These are phyloP conservation scores for Trachelus iudaicus DNA, from an alignment of 2,888 invertebrate genomes.

Conservation along the genomic window DNA sequence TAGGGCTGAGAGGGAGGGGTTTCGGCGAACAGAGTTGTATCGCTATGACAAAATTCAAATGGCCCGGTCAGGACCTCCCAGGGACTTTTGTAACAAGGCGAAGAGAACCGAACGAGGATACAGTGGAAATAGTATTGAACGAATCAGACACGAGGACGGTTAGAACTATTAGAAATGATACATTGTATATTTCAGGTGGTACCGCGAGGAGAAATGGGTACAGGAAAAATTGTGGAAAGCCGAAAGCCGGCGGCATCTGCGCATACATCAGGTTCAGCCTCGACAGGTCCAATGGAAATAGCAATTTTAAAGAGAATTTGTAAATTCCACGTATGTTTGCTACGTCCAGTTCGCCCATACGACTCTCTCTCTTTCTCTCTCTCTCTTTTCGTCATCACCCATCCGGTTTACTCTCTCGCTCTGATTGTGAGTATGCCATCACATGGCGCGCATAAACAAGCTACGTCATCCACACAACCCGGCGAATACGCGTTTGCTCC, in stretches of 20 bases:
- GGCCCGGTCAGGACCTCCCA: background rate
- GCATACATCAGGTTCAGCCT: constrained; percentile 42
- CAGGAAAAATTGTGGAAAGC: constrained; percentile 15
- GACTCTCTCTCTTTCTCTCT: background rate
- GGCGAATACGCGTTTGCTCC: constrained; percentile 47
- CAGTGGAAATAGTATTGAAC: background rate
- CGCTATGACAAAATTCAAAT: constrained; percentile 11
- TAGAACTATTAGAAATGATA: background rate
- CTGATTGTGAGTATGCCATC: constrained; percentile 13
- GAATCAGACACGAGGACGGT: background rate
- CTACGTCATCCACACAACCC: constrained; percentile 31
- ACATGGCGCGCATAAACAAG: constrained; percentile 32
- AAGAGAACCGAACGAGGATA: background rate
- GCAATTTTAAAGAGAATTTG: constrained; percentile 48
- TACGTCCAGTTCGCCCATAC: constrained; percentile 10
- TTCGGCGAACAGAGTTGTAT: constrained; percentile 20
- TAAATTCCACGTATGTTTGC: constrained; percentile 43
- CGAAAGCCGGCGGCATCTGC: constrained; percentile 36
- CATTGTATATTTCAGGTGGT: background rate
- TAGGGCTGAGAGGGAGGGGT: constrained; percentile 3
- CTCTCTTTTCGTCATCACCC: background rate
- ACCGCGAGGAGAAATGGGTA: constrained; percentile 14
- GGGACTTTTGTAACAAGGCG: background rate
- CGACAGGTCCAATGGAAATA: constrained; percentile 23
- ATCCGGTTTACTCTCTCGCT: background rate